phyloP scores from a whole-genome alignment of 2,113 vertebrate species.

The Labrus mixtus region DNA sequence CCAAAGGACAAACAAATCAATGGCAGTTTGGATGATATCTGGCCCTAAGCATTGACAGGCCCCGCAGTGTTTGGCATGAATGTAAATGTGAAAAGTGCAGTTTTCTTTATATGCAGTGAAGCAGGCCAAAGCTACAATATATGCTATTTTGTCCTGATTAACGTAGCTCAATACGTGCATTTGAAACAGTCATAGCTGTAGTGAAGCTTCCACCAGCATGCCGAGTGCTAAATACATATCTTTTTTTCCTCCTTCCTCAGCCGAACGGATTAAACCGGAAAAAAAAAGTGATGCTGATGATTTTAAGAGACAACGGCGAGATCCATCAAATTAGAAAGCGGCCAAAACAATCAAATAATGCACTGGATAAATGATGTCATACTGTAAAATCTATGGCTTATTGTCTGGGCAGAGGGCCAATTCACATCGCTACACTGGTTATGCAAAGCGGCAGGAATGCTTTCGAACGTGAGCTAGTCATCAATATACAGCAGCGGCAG shows the following conservation, averaged over 20 bases:
- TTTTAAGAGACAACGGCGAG: conserved; percentile 56
- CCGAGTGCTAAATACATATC: conserved; percentile 42
- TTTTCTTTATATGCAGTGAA: conserved; percentile 47
- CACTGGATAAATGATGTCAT: conserved; percentile 77
- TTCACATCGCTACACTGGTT: conserved; percentile 55
- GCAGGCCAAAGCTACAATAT: conserved; percentile 39
- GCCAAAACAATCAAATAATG: conserved; percentile 78
- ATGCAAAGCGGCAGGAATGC: conserved; percentile 61
- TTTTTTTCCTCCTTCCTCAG: conserved; percentile 23
- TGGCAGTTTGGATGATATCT: conserved; percentile 78
- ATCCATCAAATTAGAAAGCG: conserved; percentile 70
- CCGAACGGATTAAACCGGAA: conserved; percentile 33
- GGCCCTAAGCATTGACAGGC: conserved; percentile 68
- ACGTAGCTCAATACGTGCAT: conserved; percentile 5
- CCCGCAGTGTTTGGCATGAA: conserved; percentile 68
- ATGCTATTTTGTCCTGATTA: conserved; percentile 55
- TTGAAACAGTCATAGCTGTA: conserved; percentile 9
- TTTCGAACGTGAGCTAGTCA: conserved; percentile 40
- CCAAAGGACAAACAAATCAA: conserved; percentile 80
- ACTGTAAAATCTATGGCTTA: conserved; percentile 69
- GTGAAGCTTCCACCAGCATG: conserved; percentile 23
- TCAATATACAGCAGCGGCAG: conserved; percentile 36
- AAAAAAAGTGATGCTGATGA: conserved; percentile 52
- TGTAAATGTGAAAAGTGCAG: conserved; percentile 74
- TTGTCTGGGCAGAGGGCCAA: conserved; percentile 71